Conservation (phyloP, 2,797 vertebrate species). For the Varecia variegata region DNA sequence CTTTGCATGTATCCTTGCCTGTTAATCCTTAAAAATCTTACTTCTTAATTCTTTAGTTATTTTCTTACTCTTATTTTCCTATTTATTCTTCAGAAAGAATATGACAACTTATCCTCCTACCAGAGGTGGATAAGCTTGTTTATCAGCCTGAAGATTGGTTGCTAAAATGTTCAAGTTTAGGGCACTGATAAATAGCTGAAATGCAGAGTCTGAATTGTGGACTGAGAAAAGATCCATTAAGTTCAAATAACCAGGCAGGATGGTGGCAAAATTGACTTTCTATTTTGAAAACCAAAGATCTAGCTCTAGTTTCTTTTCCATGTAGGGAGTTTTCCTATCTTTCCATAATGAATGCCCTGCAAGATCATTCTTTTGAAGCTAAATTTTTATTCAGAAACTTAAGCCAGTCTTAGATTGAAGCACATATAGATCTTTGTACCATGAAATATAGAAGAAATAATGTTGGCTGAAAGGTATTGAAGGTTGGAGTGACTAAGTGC, state of each 20-base stretch:
- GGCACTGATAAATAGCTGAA: neutral
- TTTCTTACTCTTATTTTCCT: slow-evolving; percentile 2
- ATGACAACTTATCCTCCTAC: neutral
- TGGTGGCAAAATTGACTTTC: neutral
- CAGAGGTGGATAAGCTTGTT: neutral
- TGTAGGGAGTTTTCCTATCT: neutral
- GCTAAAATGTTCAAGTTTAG: slow-evolving; percentile 11
- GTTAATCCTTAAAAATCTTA: neutral
- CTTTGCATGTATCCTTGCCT: neutral
- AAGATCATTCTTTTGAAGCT: neutral
- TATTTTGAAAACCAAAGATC: neutral
- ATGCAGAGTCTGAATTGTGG: neutral
- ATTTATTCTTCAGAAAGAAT: neutral
- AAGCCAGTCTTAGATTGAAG: neutral
- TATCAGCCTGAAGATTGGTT: neutral
- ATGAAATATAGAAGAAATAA: neutral
- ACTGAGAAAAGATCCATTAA: neutral
- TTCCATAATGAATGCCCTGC: neutral
- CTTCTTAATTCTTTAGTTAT: slow-evolving; percentile 42
- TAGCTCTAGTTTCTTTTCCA: slow-evolving; percentile 18
- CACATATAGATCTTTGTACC: neutral
- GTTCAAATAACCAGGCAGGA: neutral
- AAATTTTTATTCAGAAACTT: slow-evolving; percentile 28
- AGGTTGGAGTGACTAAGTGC: neutral
- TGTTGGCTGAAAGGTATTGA: neutral